Evolutionary conservation across 2,113 vertebrate species (phyloP).

Genomic region (Dicaeum eximium): DNA sequence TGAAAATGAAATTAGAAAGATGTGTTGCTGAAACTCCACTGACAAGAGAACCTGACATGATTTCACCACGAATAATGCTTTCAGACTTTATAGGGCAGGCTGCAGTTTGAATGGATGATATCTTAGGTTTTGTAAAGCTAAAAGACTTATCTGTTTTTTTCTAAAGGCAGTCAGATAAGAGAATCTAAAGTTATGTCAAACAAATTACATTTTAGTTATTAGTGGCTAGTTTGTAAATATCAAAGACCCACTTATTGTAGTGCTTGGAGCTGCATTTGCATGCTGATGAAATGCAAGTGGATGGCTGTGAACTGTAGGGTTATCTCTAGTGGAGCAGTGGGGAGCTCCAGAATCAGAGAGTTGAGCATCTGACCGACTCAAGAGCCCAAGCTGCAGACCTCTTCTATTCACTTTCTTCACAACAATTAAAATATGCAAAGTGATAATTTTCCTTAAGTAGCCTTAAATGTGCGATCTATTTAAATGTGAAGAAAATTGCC

Average conservation of each 20-base stretch:
- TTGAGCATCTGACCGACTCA: constrained; percentile 87
- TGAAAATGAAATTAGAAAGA: constrained; percentile 55
- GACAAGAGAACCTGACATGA: constrained; percentile 45
- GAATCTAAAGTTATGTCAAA: constrained; percentile 93
- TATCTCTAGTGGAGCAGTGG: constrained; percentile 94
- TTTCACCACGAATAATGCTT: constrained; percentile 61
- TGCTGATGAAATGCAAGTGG: constrained; percentile 99
- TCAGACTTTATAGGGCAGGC: constrained; percentile 66
- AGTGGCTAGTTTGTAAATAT: constrained; percentile 99
- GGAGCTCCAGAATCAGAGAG: constrained; percentile 89
- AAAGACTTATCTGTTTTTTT: constrained; percentile 64
- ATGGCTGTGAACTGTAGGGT: constrained; percentile 94
- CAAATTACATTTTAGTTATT: constrained; percentile 96
- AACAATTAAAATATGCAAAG: constrained; percentile 99
- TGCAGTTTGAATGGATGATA: constrained; percentile 49
- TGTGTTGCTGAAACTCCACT: constrained; percentile 27
- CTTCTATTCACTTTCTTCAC: constrained; percentile 99
- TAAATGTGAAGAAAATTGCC: constrained; percentile 99
- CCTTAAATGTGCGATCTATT: constrained; percentile 99
- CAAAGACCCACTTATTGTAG: constrained; percentile 92
- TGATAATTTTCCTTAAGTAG: constrained; percentile 99
- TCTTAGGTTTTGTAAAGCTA: constrained; percentile 66
- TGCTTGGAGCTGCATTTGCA: constrained; percentile 93
- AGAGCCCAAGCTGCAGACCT: constrained; percentile 98
- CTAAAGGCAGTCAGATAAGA: constrained; percentile 77